phyloP scores from a whole-genome alignment of 2,797 vertebrate species.

The Choloepus didactylus region DNA sequence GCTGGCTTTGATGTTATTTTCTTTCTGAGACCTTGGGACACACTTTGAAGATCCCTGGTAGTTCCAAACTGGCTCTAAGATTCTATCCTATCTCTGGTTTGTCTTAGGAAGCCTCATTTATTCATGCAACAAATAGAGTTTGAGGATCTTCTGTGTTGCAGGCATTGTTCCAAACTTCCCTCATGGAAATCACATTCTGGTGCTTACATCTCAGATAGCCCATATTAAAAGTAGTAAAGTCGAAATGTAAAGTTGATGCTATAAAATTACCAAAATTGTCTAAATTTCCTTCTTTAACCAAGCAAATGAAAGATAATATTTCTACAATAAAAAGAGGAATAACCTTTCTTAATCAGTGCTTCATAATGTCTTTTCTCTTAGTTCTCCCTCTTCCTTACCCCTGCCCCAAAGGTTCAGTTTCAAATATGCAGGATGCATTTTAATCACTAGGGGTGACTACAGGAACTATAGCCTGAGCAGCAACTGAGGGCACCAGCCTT shows the following conservation, averaged over 20 bases:
- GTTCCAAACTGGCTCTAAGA: background rate
- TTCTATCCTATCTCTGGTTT: background rate
- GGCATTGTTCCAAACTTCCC: background rate
- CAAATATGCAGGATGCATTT: background rate
- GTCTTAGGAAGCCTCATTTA: background rate
- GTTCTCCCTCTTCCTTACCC: background rate
- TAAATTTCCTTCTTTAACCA: background rate
- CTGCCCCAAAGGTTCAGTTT: background rate
- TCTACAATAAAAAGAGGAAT: background rate
- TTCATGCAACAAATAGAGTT: background rate
- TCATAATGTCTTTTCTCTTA: background rate
- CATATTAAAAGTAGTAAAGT: background rate
- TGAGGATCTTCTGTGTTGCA: background rate
- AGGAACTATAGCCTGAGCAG: background rate
- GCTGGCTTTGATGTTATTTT: background rate
- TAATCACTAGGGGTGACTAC: background rate
- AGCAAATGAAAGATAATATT: background rate
- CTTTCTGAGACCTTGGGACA: background rate
- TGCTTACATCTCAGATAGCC: background rate
- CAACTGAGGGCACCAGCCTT: background rate
- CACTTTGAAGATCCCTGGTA: background rate
- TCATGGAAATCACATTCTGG: accelerated
- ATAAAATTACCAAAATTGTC: background rate
- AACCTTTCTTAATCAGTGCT: background rate
- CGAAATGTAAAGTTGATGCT: background rate